Conservation (phyloP, 2,888 invertebrate species). For the Hipparchia semele region DNA sequence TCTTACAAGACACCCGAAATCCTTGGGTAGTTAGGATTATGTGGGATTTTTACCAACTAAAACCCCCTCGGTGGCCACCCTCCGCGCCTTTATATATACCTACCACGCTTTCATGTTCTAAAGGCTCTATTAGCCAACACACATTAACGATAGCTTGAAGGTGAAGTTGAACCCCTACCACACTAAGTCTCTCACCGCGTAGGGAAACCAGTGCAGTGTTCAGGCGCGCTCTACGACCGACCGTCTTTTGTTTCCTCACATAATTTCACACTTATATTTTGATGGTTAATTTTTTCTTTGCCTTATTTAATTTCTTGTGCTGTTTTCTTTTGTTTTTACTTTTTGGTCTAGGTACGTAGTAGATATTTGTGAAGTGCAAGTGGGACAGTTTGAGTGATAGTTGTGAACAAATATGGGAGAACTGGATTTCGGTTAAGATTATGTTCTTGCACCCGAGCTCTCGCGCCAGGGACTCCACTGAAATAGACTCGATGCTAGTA, state of each 20-base stretch:
- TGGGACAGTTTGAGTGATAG: slow-evolving; percentile 31
- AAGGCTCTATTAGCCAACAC: slow-evolving; percentile 12
- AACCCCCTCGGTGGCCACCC: too few relatives aligned
- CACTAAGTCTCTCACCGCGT: slow-evolving; percentile 38
- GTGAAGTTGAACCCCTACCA: slow-evolving; percentile 47
- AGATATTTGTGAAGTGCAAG: slow-evolving; percentile 34
- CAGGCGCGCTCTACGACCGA: slow-evolving; percentile 42
- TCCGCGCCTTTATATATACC: neutral
- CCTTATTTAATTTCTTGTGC: neutral
- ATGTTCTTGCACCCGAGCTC: slow-evolving; percentile 80
- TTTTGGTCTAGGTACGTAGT: neutral
- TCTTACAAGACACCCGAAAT: too few relatives aligned
- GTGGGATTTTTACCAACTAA: too few relatives aligned
- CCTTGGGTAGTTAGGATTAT: too few relatives aligned
- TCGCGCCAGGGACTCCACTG: slow-evolving; percentile 70
- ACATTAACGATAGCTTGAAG: slow-evolving; percentile 33
- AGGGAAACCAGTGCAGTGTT: slow-evolving; percentile 46
- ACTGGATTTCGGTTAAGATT: slow-evolving; percentile 76
- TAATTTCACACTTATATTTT: slow-evolving; percentile 23
- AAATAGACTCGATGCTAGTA: slow-evolving; percentile 73
- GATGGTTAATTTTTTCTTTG: slow-evolving; percentile 3
- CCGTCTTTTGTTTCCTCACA: slow-evolving; percentile 37
- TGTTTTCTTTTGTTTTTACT: slow-evolving; percentile 7
- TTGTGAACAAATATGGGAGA: slow-evolving; percentile 70
- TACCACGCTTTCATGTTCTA: slow-evolving; percentile 2